These are phyloP conservation scores for Pherbina coryleti DNA, from an alignment of 2,888 invertebrate genomes.

Conservation along the genomic window DNA sequence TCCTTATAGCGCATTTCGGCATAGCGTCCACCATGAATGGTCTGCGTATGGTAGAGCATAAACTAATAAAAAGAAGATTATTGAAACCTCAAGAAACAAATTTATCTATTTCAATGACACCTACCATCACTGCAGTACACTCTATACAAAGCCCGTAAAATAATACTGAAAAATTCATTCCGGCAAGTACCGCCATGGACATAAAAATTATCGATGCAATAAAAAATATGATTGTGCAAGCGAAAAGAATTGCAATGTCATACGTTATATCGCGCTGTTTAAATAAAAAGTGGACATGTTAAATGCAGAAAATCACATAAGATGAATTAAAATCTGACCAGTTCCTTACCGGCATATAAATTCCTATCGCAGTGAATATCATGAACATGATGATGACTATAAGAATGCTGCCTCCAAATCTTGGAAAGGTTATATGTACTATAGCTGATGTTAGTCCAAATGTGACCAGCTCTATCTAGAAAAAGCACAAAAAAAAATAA, in stretches of 20 bases:
- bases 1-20: slow-evolving; percentile 60
- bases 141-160: neutral
- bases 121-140: too few species aligned
- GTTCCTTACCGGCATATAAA: slow-evolving; percentile 50
- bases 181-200: slow-evolving; percentile 4
- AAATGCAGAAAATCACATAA: neutral
- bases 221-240: slow-evolving; percentile 57
- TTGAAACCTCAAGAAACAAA: neutral
- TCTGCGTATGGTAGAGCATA: slow-evolving; percentile 61
- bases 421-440: slow-evolving; percentile 41
- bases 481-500: neutral
- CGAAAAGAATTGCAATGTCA: slow-evolving; percentile 60
- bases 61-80: slow-evolving; percentile 50
- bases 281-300: neutral
- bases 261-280: slow-evolving; percentile 58
- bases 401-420: slow-evolving; percentile 45
- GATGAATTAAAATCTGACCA: neutral
- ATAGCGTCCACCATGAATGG: slow-evolving; percentile 60
- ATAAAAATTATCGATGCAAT: slow-evolving; percentile 55
- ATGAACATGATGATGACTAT: slow-evolving; percentile 49
- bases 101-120: too few species aligned
- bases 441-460: slow-evolving; percentile 46
- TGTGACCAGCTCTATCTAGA: slow-evolving; percentile 54
- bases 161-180: neutral
- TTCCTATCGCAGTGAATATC: slow-evolving; percentile 50